These are phyloP conservation scores for Megalurothrips usitatus DNA, from an alignment of 2,888 invertebrate species.

Conservation along the genomic window DNA sequence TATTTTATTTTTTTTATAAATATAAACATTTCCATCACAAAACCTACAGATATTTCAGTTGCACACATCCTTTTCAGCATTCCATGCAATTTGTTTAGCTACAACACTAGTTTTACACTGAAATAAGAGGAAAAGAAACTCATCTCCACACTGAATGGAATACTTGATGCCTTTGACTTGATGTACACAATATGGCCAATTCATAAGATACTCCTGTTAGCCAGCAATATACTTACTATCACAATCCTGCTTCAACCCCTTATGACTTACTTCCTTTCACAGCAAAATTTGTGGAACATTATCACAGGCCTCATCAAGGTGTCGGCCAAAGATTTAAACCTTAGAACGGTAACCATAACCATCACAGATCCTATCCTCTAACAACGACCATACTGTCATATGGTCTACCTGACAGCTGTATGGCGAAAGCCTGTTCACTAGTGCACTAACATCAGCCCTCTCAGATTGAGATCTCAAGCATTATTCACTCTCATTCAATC, in stretches of 20 bases:
- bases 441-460: slow-evolving; percentile 24
- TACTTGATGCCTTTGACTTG: slow-evolving; percentile 15
- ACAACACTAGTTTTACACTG: neutral
- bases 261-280: slow-evolving; percentile 22
- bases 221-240: slow-evolving; percentile 19
- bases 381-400: neutral
- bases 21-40: neutral
- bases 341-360: slow-evolving; percentile 23
- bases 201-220: slow-evolving; percentile 4
- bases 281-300: slow-evolving; percentile 26
- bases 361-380: slow-evolving; percentile 26
- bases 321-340: slow-evolving; percentile 20
- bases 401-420: slow-evolving; percentile 18
- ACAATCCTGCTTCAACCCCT: slow-evolving; percentile 24
- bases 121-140: neutral
- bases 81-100: neutral
- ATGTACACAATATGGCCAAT: neutral
- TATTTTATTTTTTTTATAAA: neutral
- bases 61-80: neutral
- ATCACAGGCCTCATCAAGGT: slow-evolving; percentile 5
- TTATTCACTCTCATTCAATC: neutral
- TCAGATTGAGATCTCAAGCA: slow-evolving; percentile 13
- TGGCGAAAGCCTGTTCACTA: slow-evolving; percentile 21
- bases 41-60: neutral
- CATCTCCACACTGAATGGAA: neutral